Evolutionary conservation across 2,888 invertebrate genomes (phyloP).

Genomic region (Pantelozetes paolii): DNA sequence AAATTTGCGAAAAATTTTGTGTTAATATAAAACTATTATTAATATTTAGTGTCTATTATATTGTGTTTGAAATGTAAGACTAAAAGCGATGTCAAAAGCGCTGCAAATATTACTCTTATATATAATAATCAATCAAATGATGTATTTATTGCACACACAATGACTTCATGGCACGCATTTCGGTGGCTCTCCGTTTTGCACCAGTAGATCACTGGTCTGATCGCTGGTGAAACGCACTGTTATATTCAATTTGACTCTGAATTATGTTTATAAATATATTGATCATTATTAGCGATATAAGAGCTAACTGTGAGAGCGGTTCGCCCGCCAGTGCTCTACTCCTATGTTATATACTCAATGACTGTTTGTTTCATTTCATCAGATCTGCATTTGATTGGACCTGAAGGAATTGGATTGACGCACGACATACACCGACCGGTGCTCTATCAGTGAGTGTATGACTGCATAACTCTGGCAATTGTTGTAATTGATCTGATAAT

Average conservation of each 20-base stretch:
- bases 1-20: too few species aligned
- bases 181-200: constrained; percentile 13
- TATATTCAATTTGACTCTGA: background rate
- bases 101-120: too few species aligned
- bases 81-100: too few species aligned
- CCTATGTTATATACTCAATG: background rate
- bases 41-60: too few species aligned
- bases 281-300: too few species aligned
- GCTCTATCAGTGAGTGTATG: too few species aligned
- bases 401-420: constrained; percentile 3
- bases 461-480: background rate
- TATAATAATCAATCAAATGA: constrained; percentile 13
- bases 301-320: too few species aligned
- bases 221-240: too few species aligned
- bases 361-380: constrained; percentile 11
- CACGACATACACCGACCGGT: background rate
- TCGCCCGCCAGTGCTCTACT: background rate
- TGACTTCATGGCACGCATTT: constrained; percentile 6
- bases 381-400: background rate
- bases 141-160: background rate
- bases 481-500: constrained; percentile 13
- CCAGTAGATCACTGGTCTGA: background rate
- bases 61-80: too few species aligned
- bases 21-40: too few species aligned
- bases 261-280: constrained; percentile 1